These are phyloP conservation scores for Isaurus tuberculatus DNA, from an alignment of 92 coral and sea anemone genomes.

Conservation along the genomic window DNA sequence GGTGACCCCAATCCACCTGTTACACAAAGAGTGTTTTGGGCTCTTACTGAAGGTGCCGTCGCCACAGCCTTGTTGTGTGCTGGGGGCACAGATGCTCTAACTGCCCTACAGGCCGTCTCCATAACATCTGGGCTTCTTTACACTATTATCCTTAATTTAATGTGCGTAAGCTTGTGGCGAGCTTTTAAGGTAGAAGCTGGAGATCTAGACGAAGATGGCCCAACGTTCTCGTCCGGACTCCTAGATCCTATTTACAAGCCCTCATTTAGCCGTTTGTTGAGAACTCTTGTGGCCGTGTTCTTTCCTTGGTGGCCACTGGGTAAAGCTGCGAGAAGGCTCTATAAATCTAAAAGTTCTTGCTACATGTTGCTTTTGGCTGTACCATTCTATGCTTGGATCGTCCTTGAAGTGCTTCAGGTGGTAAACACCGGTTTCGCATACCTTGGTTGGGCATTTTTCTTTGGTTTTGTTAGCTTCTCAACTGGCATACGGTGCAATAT, in stretches of 20 bases:
- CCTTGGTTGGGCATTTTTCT: constrained; percentile 71
- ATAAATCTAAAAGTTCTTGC: constrained; percentile 45
- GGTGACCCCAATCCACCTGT: constrained; percentile 65
- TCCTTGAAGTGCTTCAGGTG: constrained; percentile 61
- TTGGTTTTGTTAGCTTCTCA: constrained; percentile 72
- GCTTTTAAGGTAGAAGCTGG: constrained; percentile 81
- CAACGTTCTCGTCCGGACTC: constrained; percentile 69
- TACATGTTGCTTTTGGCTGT: constrained; percentile 68
- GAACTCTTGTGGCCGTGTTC: constrained; percentile 58
- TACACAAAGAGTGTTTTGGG: constrained; percentile 64
- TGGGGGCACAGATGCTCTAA: constrained; percentile 78
- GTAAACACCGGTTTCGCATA: constrained; percentile 64
- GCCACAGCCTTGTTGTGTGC: constrained; percentile 85
- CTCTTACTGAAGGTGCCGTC: constrained; percentile 74
- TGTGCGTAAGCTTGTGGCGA: constrained; percentile 89
- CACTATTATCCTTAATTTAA: constrained; percentile 79
- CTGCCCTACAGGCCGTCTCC: constrained; percentile 83
- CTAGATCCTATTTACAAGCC: constrained; percentile 54
- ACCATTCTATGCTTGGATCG: constrained; percentile 72
- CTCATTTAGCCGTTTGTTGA: constrained; percentile 30
- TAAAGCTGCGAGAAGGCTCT: constrained; percentile 69
- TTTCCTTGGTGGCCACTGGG: constrained; percentile 79
- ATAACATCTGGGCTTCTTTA: constrained; percentile 78
- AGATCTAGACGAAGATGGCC: constrained; percentile 78
- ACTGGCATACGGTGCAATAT: constrained; percentile 73